Evolutionary conservation across 2,797 vertebrate species (phyloP), one percentile per base, ranked within the genome.

Genomic region (Echiichthys vipera): DNA sequence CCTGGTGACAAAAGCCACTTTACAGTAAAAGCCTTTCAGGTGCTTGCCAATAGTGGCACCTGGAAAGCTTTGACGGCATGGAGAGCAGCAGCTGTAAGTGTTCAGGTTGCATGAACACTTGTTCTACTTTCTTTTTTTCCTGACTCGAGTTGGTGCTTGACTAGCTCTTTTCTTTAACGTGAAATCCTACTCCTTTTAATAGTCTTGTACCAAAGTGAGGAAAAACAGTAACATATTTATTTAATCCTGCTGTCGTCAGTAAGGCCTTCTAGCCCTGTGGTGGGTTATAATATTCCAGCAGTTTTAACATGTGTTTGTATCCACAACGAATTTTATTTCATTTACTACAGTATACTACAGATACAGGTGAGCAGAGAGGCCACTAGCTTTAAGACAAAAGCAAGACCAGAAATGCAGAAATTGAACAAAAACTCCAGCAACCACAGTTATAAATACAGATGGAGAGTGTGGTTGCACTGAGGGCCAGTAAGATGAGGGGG

Each of bases 331-430:
- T 46, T 20, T 58, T 58, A 36, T 71, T 24, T 34, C 36, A 61
- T 54, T 54, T 47, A 40, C 12, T 37, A 43, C 15, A 7, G 5
- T 13, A 10, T 13, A 37, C 11, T n/a, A 54, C 8, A 50, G 43
- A 43, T 45, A 14, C 43, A 59, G 14, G 24, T 45, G 46, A 59
- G 3, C 43, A 57, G 49, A 27, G 34, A 47, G 47, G 27, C n/a
- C 65, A 34, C 18, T 20, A 37, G 24, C 47, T 62, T 72, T 63
- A 63, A 42, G 27, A 55, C 42, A 25, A 66, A 37, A 36, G n/a
- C 24, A 42, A 22, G 10, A 46, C 13, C 24, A 50, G 56, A 63
- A 47, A 66, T 29, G 25, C 24, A 74, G 24, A 22, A 59, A 43
- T 27, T 49, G 32, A 71, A 62, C 13, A 49, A 13, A 65, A n/a